These are phyloP conservation scores for Nasonovia ribisnigri DNA, from an alignment of 2,888 invertebrate genomes.

Conservation along the genomic window DNA sequence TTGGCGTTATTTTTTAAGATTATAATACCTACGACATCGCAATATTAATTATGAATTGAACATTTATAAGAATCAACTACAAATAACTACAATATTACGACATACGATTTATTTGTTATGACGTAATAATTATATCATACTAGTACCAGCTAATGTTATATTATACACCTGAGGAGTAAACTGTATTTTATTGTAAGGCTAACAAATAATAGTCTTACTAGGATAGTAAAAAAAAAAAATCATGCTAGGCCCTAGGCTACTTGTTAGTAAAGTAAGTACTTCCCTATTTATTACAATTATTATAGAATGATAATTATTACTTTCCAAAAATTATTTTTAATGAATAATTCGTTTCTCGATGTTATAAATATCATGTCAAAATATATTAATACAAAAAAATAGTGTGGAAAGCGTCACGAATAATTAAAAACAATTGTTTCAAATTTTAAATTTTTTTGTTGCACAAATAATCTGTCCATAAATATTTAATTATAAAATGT, in stretches of 20 bases:
- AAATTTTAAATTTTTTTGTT: neutral
- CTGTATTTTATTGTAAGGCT: neutral
- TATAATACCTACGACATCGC: neutral
- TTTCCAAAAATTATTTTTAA: constrained; percentile 18
- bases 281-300: neutral
- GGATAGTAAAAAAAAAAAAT: neutral
- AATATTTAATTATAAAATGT: too few species aligned
- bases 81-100: neutral
- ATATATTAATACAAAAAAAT: neutral
- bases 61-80: neutral
- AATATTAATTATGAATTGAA: neutral
- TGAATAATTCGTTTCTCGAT: neutral
- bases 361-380: neutral
- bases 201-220: neutral
- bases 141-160: neutral
- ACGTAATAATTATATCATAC: neutral
- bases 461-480: neutral
- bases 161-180: neutral
- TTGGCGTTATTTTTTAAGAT: neutral
- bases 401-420: neutral
- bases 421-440: neutral
- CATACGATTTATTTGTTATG: neutral
- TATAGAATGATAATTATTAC: constrained; percentile 5
- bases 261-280: neutral
- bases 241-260: too few species aligned